These are phyloP conservation scores for Gobio occitaniae DNA, from an alignment of 2,797 vertebrate species.

Conservation along the genomic window DNA sequence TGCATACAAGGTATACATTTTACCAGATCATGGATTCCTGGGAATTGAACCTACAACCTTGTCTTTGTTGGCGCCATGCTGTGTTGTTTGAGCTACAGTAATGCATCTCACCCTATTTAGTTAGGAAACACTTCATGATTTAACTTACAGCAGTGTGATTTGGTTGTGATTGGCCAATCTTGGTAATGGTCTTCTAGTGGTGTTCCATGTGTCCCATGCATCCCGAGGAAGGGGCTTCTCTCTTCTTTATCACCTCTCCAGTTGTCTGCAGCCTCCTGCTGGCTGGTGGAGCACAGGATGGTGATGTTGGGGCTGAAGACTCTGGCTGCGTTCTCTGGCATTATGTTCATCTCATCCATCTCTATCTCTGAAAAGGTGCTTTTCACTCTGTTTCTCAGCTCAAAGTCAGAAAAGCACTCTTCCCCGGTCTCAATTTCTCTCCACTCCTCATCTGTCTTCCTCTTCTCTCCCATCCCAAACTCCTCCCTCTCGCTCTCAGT, in stretches of 20 bases:
- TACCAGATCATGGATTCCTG: neutral
- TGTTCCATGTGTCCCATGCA: neutral
- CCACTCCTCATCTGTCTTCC: constrained; percentile 29
- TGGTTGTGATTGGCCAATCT: constrained; percentile 47
- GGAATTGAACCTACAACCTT: neutral
- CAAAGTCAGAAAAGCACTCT: neutral
- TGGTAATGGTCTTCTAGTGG: constrained; percentile 64
- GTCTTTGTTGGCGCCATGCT: neutral
- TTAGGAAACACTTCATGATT: neutral
- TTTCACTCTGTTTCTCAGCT: constrained; percentile 41
- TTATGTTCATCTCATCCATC: constrained; percentile 56
- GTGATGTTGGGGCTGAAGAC: constrained; percentile 77
- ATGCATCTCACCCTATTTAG: neutral
- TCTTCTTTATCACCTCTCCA: constrained; percentile 66
- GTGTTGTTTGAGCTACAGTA: neutral
- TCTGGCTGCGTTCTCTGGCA: constrained; percentile 74
- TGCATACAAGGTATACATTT: neutral
- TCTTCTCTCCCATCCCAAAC: constrained; percentile 45
- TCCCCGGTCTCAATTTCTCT: constrained; percentile 17
- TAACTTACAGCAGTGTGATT: constrained; percentile 55
- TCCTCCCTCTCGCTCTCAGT: constrained; percentile 64
- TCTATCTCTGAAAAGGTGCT: constrained; percentile 46
- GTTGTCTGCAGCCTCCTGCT: constrained; percentile 52
- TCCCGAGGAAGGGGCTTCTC: constrained; percentile 64
- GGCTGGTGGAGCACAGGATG: constrained; percentile 49